Base-by-base conservation (phyloP, 2,888 invertebrate genomes). In the Germaria angustata region DNA sequence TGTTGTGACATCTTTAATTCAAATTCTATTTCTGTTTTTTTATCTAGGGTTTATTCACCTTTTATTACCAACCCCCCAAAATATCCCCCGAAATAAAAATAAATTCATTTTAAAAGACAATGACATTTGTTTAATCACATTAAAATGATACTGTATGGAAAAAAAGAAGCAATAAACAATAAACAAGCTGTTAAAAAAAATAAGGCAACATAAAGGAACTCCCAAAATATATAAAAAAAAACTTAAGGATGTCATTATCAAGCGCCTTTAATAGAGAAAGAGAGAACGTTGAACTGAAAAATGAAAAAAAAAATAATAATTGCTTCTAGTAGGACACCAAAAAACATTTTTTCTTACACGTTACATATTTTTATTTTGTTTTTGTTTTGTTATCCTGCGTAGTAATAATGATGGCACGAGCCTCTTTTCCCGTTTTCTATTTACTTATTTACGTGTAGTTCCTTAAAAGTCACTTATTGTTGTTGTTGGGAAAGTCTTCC, bases 321-420 rank as follows among this genome's bases (percentile, higher is more conserved):
- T 24, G 6, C 22, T 79, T 65, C 66, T 32, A 69, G 59, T 34
- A 36, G 53, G 53, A 72, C 65, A 46, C 15, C 44, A 39, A 49
- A 46, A 68, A 24, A 24, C 22, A 15, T 5, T 28, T 49, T 7
- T 28, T 15, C 49, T 59, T 61, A 53, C n/a, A 65, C 57, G 20
- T 51, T 49, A 59, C 22, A 44, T 32, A 44, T 46, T 15, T 17
- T 6, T 8, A 8, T 71, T 17, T 32, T 61, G 24, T 17, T 39
- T 7, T 49, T 66, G 7, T 75, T 57, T n/a, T 1, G 9, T 68
- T 79, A 75, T 82, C 79, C 79, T 75, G 69, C 51, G 79, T 55
- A 75, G 51, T 49, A 66, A 65, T 44, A 63, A 65, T 36, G 68
- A 59, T 79, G 82, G 78, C 82, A 82, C 82, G 82, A 82, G 82